These are phyloP conservation scores for Silurus lanzhouensis DNA, from an alignment of 2,797 vertebrate species.

Conservation along the genomic window DNA sequence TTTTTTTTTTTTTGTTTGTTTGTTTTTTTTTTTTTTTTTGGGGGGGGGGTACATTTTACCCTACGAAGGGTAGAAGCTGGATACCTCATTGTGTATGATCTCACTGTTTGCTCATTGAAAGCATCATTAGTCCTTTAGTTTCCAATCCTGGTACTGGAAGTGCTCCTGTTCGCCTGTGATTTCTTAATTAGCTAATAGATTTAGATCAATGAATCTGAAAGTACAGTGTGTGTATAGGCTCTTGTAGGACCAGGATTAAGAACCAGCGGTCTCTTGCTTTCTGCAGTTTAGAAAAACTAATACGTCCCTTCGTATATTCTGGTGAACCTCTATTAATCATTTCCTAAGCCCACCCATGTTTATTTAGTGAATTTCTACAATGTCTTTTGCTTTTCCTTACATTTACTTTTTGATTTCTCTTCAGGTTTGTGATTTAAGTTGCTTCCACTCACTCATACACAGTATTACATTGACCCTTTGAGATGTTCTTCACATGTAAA, in stretches of 20 bases:
- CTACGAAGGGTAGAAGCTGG: not conserved
- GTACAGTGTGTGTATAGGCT: not conserved
- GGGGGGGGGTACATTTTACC: not conserved
- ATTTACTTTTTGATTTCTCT: not conserved
- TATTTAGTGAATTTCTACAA: not conserved
- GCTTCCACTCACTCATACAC: slow-evolving; percentile 37
- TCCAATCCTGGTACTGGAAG: not conserved
- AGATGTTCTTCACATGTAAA: slow-evolving; percentile 59
- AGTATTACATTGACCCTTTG: slow-evolving; percentile 65
- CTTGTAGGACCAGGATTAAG: not conserved
- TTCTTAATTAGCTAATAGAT: not conserved
- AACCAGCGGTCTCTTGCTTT: not conserved
- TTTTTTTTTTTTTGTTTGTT: not conserved
- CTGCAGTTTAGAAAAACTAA: not conserved
- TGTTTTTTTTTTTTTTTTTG: not conserved
- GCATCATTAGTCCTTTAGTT: not conserved
- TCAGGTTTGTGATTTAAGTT: slow-evolving; percentile 20
- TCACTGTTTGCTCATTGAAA: not conserved
- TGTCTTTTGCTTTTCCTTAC: slow-evolving; percentile 2
- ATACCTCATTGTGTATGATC: slow-evolving; percentile 12
- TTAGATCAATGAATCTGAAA: not conserved
- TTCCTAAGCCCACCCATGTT: not conserved
- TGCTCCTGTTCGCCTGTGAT: not conserved
- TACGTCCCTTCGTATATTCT: not conserved
- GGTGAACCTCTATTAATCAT: not conserved